Evolutionary conservation across 2,113 vertebrate genomes (phyloP).

Genomic region (Cololabis saira): DNA sequence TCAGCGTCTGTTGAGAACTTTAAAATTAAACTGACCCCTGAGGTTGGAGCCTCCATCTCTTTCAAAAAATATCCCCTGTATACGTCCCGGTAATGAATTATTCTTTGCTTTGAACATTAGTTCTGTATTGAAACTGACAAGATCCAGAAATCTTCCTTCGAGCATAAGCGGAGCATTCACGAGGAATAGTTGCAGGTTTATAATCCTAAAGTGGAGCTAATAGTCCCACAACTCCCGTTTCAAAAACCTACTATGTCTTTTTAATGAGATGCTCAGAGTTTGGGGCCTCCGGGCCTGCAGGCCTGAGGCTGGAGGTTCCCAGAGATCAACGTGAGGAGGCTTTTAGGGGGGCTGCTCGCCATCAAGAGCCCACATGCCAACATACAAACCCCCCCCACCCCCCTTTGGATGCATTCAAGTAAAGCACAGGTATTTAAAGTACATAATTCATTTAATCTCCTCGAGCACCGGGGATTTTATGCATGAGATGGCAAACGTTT

Average conservation of each 20-base stretch:
- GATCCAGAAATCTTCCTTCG: constrained; percentile 50
- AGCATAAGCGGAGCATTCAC: constrained; percentile 29
- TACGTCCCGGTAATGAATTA: too few species aligned
- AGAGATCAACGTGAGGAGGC: constrained; percentile 29
- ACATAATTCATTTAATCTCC: constrained; percentile 32
- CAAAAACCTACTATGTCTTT: constrained; percentile 63
- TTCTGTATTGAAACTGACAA: too few species aligned
- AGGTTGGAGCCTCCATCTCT: too few species aligned
- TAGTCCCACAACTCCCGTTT: constrained; percentile 51
- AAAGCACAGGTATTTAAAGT: constrained; percentile 30
- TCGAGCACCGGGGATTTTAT: constrained; percentile 38
- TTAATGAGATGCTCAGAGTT: constrained; percentile 61
- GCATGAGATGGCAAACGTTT: constrained; percentile 26
- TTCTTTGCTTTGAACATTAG: too few species aligned
- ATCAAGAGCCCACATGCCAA: constrained; percentile 33
- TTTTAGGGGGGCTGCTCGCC: constrained; percentile 39
- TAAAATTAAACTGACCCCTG: too few species aligned
- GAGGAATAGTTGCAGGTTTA: constrained; percentile 52
- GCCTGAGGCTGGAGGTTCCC: constrained; percentile 52
- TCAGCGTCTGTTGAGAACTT: too few species aligned
- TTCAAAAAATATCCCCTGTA: too few species aligned
- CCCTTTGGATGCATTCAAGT: constrained; percentile 37
- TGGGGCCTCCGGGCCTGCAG: constrained; percentile 45
- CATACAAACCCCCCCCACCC: background rate
- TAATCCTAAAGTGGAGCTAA: constrained; percentile 51